Base-by-base conservation (phyloP, 2,797 vertebrate species). In the Onychomys leucogaster region DNA sequence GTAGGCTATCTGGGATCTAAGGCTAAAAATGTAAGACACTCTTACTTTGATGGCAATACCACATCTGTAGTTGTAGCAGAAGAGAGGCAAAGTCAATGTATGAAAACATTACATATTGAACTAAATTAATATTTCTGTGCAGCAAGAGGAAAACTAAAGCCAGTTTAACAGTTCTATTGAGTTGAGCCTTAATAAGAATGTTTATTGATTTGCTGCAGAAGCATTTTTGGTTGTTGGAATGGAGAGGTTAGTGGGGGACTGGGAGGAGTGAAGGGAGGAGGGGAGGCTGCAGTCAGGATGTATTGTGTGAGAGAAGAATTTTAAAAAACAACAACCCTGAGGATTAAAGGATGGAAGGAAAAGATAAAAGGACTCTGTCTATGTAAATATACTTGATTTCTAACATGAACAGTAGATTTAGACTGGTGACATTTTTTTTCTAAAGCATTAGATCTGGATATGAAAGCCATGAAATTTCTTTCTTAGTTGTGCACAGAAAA, bases 311-410 rank as follows among this genome's bases (percentile, higher is more conserved):
- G 2, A 41, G 5, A 43, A 75, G n/a, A 71, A 21, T 21, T 21
- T 46, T 10, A 67, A 67, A 67, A 25, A 41, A 11, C 23, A 75
- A 73, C 23, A 96, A 14, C 3, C 76, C 23, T 71, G 7, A 21
- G 19, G 29, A 84, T 92, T 7, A 92, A 65, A 91, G 41, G 55
- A 52, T 37, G 10, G 27, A 76, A 86, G 21, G 13, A 71, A 94
- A 43, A 65, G 49, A 76, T 32, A 76, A 94, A 94, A 76, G 43
- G 14, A 94, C 41, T 13, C 21, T 21, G 21, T 93, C n/a, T 84
- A 34, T 63, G 49, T 49, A 96, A 94, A 95, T 92, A 81, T 52
- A n/a, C 17, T 65, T 69, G 55, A 84, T 41, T 96, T 94, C 84
- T 96, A 97, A 84, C 37, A 88, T 41, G 29, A 89, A 3, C 57